phyloP scores from a whole-genome alignment of 2,888 invertebrate genomes.

The Hydroisotoma schaefferi region DNA sequence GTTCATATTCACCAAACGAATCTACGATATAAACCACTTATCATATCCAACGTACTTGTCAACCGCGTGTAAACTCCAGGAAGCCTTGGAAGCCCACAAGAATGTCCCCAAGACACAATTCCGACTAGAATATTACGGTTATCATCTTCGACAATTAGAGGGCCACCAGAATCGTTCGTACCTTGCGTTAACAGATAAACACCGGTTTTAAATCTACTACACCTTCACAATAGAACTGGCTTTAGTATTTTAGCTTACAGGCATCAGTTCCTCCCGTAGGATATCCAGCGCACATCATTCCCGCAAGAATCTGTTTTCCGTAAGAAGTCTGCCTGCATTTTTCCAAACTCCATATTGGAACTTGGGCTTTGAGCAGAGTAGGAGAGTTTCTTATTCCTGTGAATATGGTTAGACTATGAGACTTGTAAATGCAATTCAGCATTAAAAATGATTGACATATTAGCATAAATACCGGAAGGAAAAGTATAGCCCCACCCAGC shows the following conservation, averaged over 20 bases:
- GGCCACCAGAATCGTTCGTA: conserved; percentile 20
- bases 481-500: conserved; percentile 17
- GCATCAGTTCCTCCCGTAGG: conserved; percentile 29
- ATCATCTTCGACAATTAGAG: conserved; percentile 5
- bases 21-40: too few relatives aligned
- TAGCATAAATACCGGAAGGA: background rate
- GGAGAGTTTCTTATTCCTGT: conserved; percentile 22
- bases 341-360: conserved; percentile 32
- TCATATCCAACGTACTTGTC: conserved; percentile 19
- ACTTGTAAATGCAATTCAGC: too few relatives aligned
- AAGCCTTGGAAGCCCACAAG: conserved; percentile 21
- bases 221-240: background rate
- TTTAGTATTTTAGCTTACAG: conserved; percentile 23
- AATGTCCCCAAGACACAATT: conserved; percentile 25
- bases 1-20: too few relatives aligned
- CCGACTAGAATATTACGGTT: conserved; percentile 11
- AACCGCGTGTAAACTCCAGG: conserved; percentile 29
- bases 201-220: background rate
- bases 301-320: conserved; percentile 21
- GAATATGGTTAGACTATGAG: too few relatives aligned
- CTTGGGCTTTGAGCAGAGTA: conserved; percentile 24
- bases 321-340: conserved; percentile 22
- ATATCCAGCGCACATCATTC: conserved; percentile 44
- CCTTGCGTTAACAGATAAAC: background rate
- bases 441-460: too few relatives aligned